Evolutionary conservation across 2,797 vertebrate genomes (phyloP).

Genomic region (Chloroceryle amazona): DNA sequence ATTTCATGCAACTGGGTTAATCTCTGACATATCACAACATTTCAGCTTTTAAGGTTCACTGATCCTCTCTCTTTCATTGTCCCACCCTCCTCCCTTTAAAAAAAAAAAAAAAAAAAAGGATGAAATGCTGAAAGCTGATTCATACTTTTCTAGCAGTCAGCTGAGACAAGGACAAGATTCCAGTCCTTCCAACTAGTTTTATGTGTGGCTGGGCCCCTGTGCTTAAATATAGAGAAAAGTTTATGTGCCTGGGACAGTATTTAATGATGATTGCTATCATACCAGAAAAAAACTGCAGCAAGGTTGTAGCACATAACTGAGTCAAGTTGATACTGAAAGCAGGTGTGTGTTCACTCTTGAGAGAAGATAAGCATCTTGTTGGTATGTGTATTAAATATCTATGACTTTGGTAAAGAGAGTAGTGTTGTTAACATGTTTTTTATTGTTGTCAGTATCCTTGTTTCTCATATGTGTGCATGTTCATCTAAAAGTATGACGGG

Average conservation of each 20-base stretch:
- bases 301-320: neutral
- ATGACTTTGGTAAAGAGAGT: neutral
- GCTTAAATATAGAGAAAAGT: neutral
- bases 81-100: neutral
- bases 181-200: neutral
- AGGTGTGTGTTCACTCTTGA: neutral
- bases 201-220: neutral
- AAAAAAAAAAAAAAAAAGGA: neutral
- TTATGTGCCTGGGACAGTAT: neutral
- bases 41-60: neutral
- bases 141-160: constrained; percentile 7
- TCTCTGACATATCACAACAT: neutral
- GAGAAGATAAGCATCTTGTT: neutral
- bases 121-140: constrained; percentile 12
- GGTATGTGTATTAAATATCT: neutral
- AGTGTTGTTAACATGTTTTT: neutral
- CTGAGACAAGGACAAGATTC: neutral
- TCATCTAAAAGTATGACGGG: neutral
- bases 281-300: neutral
- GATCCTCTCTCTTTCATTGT: neutral
- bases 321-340: neutral
- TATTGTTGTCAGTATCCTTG: neutral
- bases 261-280: neutral
- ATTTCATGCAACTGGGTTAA: neutral
- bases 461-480: neutral